A percentile compares a stretch with the other conserved stretches of the same genome.
Evolutionary conservation across 1,140 invertebrate genomes (phyloP).

Genomic region (Helicorthomorpha holstii): DNA sequence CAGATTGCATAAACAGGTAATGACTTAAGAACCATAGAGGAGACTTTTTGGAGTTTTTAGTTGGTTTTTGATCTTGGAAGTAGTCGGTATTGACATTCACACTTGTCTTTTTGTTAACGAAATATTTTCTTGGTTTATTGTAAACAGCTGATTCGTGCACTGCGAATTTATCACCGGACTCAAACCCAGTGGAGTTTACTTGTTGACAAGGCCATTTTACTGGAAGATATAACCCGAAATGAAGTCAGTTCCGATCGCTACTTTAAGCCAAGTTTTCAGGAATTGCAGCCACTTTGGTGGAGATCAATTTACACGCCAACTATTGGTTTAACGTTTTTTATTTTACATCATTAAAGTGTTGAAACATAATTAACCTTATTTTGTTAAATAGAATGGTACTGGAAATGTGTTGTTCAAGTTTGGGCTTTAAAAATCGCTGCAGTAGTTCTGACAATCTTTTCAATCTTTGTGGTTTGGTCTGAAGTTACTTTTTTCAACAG

Average conservation of each 20-base stretch:
- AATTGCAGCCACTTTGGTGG: constrained; percentile 33
- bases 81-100: no score
- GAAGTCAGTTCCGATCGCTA: constrained; percentile 48
- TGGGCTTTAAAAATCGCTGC: constrained; percentile 56
- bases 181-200: constrained; percentile 83
- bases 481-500: constrained; percentile 95
- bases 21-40: no score
- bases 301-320: constrained; percentile 44
- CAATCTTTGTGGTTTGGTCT: constrained; percentile 88
- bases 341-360: not conserved
- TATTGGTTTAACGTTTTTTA: constrained; percentile 41
- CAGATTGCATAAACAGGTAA: constrained; percentile 54
- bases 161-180: constrained; percentile 73
- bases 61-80: no score
- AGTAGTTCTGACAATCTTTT: constrained; percentile 56
- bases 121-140: constrained; percentile 1
- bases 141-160: constrained; percentile 56
- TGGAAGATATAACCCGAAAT: constrained; percentile 79
- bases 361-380: constrained; percentile 6
- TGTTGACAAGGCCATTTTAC: constrained; percentile 45
- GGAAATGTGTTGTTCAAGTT: constrained; percentile 64
- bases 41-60: no score
- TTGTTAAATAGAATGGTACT: constrained; percentile 72
- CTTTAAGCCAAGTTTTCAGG: constrained; percentile 60
- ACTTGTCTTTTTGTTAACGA: not conserved